Evolutionary conservation across 2,113 vertebrate species (phyloP), one percentile per base, ranked within the genome.

Genomic region (Lagenorhynchus albirostris): DNA sequence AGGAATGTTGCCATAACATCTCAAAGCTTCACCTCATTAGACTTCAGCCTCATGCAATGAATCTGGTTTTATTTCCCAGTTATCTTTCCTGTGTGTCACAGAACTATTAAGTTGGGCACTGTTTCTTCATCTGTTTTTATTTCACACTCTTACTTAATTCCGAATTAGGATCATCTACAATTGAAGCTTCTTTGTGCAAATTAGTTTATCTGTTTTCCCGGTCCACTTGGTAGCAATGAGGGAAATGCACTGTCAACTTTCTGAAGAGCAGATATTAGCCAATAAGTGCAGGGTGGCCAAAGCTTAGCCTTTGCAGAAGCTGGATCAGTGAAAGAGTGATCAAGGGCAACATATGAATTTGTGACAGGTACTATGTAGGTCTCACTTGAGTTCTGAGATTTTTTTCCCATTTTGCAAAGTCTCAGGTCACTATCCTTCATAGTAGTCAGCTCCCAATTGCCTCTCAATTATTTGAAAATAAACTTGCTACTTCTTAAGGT

Each of bases 61-160:
- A 94, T 85, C 41, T 67, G 8, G 6, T 82, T 97, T 88, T 62
- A 93, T 85, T 41, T 96, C 93, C 60, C 62, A 93, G 55, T 38
- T 18, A 68, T 90, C 73, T 80, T 73, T 84, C 68, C 44, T 76
- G 25, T 67, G 17, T 83, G 76, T 74, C 94, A 79, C 0, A 47
- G 8, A 15, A 38, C 0, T 47, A 13, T 86, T 90, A 83, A 47
- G 25, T n/a, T 53, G 8, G 1, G 0, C 12, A 21, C 1, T 41
- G 1, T 23, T 38, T 11, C 31, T 71, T 94, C 6, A 47, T 58
- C 47, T 29, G 33, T 47, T 89, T 96, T 47, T 68, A 81, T 85
- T 82, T 93, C 53, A 62, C 8, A 89, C 17, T 55, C 5, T 38
- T 65, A 53, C 23, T 86, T 29, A 18, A 74, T 73, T 95, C 36